Evolutionary conservation across 2,888 invertebrate genomes (phyloP), one percentile per base, ranked within the genome.

Genomic region (Lymantria monacha): DNA sequence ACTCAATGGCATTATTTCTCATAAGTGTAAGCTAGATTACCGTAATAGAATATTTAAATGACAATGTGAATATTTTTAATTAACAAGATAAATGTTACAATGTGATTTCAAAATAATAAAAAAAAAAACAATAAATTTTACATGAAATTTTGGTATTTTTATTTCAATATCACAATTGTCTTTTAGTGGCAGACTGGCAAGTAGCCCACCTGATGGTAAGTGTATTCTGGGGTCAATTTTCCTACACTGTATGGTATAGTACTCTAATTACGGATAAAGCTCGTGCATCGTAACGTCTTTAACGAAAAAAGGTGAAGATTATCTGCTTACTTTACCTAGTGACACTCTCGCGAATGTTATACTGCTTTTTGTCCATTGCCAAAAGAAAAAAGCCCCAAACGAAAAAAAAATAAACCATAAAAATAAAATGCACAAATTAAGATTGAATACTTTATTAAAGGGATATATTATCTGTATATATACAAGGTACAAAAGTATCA

Each of bases 61-160:
- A 92, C 91, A 93, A 92, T 93, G 93, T 93, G 92, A 93, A 93
- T 93, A 93, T 93, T 92, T 92, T 92, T 93, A 93, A 92, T 92
- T 92, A 81, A 87, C 89, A 91, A 93, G 90, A 93, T 93, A 92
- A 93, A 93, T 93, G 93, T 91, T 91, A 90, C 86, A 85, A 90
- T 92, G 91, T 91, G 89, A 92, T 92, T 92, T 92, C 90, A 93
- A 92, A 92, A 93, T 93, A 93, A 93, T 83, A 84, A 93, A 92
- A 90, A n/a, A n/a, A 88, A 90, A 88, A 86, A 84, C 83, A 89
- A 91, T 92, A 91, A 93, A 93, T 93, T 92, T 92, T 92, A 91
- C 91, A 92, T 85, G 81, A 89, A n/a, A 81, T 70, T 42, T 54
- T 57, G 45, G 56, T 55, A 55, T 61, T 79, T 75, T 78, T 59